Base-by-base conservation (phyloP, 2,113 vertebrate species). In the Chitala chitala region DNA sequence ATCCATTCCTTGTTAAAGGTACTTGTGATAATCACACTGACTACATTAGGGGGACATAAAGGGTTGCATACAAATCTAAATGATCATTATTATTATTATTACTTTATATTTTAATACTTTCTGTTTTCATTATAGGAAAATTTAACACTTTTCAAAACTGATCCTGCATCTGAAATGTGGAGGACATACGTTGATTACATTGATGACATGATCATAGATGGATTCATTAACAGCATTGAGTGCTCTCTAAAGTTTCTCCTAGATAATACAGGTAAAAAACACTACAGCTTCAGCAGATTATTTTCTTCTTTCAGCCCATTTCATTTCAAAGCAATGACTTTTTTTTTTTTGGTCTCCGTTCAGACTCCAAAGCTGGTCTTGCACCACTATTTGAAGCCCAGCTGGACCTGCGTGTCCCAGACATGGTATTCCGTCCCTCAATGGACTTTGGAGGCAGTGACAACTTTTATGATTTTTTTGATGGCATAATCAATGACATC, bases 1-100 rank as follows among this genome's bases (percentile, higher is more conserved):
- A 92, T 99, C 68, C 95, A 98, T 74, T 77, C 78, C 0, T 86
- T 98, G 29, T 56, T 98, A 8, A 81, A 94, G 93, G 97, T 98
- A 81, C 31, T 44, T 8, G 15, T 31, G 3, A 31, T 26, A 26
- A 33, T 63, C 20, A 44, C 24, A 61, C 26, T 73, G 24, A 26
- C 42, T 42, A 68, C 20, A 22, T 46, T 26, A 42, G 8, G 24
- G 38, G 36, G 5, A 48, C 64, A 10, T 42, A 5, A 17, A 59
- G 56, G 26, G 33, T 17, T 38, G 33, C 33, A 24, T 5, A 17
- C 38, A n/a, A n/a, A 26, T 44, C 64, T 33, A 44, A 66, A 22
- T 36, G 38, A 2, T 12, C 44, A 33, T 50, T 17, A 17, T 8
- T 29, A 50, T 33, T 12, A 10, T 69, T 50, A 10, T 29, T 31